Percentiles rank a stretch among this genome's conserved stretches.
phyloP scores from a whole-genome alignment of 1,140 invertebrate species.

The Drosophila murphyi region DNA sequence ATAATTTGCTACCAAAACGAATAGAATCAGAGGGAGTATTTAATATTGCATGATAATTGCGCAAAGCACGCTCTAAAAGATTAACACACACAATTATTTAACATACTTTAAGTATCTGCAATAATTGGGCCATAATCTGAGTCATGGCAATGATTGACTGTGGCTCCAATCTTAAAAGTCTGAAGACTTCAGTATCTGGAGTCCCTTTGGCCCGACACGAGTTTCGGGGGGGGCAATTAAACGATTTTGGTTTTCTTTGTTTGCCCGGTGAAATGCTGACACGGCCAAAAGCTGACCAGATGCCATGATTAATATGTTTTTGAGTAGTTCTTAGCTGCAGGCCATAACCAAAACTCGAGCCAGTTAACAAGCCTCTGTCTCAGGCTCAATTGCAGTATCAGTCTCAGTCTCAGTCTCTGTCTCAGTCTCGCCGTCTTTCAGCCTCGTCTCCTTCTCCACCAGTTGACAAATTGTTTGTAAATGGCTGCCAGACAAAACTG shows the following conservation, averaged over 20 bases:
- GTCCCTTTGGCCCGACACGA: neutral
- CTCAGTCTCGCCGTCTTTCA: neutral
- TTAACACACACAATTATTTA: neutral
- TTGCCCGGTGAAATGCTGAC: slow-evolving; percentile 43
- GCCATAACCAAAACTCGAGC: slow-evolving; percentile 45
- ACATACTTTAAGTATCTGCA: slow-evolving; percentile 7
- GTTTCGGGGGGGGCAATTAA: slow-evolving; percentile 65
- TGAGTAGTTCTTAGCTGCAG: slow-evolving; percentile 76
- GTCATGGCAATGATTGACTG: slow-evolving; percentile 33
- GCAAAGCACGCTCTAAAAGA: slow-evolving; percentile 24
- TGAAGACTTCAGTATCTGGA: neutral
- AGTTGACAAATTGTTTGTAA: slow-evolving; percentile 79
- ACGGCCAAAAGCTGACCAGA: slow-evolving; percentile 41
- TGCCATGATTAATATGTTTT: slow-evolving; percentile 80
- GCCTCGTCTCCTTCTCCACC: slow-evolving; percentile 17
- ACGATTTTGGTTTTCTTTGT: slow-evolving; percentile 55
- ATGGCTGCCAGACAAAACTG: slow-evolving; percentile 77
- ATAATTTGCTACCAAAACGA: slow-evolving; percentile 2
- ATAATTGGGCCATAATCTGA: slow-evolving; percentile 43
- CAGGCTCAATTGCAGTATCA: neutral
- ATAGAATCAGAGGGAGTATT: neutral
- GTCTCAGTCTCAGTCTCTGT: neutral
- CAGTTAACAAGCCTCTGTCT: slow-evolving; percentile 47
- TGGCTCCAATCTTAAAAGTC: neutral
- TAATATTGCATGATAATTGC: slow-evolving; percentile 37